Evolutionary conservation across 2,113 vertebrate genomes (phyloP).

Genomic region (Arizona elegans): DNA sequence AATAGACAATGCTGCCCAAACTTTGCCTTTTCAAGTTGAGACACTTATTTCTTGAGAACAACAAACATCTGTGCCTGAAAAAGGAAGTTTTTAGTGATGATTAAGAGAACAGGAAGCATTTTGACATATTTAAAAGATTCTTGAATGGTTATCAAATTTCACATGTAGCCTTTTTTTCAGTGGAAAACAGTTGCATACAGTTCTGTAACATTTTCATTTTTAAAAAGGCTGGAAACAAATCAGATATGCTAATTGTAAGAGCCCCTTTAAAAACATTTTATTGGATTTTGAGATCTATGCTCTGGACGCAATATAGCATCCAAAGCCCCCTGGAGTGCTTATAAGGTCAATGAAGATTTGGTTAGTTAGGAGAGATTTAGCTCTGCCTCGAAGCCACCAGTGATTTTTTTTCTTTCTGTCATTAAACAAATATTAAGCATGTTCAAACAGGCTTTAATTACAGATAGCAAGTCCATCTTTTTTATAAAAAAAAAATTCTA

Average conservation of each 20-base stretch:
- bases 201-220: not conserved
- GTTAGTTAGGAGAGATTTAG: not conserved
- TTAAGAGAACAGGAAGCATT: constrained; percentile 4
- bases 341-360: not conserved
- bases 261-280: not conserved
- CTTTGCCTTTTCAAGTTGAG: not conserved
- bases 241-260: not conserved
- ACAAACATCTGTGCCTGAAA: not conserved
- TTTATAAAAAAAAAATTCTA: not conserved
- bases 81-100: not conserved
- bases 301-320: not conserved
- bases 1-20: not conserved
- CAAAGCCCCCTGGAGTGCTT: not conserved
- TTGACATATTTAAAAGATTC: not conserved
- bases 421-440: not conserved
- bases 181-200: not conserved
- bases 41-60: not conserved
- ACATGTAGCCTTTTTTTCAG: not conserved
- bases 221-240: not conserved
- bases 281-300: not conserved
- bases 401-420: not conserved
- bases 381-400: not conserved
- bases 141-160: not conserved
- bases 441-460: not conserved
- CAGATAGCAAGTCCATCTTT: not conserved